Conservation (phyloP, 2,797 vertebrate genomes). For the Aplochiton taeniatus region DNA sequence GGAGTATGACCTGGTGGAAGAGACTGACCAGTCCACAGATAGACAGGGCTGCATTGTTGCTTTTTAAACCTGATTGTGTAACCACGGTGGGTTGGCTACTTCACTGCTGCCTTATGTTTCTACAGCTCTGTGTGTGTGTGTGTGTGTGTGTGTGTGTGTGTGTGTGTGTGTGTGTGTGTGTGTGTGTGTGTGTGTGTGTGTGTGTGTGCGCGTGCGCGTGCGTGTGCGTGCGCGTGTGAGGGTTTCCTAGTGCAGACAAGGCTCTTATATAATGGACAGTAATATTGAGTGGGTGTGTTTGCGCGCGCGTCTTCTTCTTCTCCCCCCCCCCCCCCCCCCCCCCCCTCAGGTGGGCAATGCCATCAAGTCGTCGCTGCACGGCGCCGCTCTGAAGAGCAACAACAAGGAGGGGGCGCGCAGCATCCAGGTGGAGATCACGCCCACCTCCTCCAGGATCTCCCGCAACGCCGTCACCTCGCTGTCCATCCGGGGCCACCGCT, state of each 20-base stretch:
- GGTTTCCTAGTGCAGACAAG: background rate
- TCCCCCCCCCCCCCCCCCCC: background rate
- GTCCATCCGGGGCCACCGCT: constrained; percentile 96
- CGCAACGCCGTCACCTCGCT: constrained; percentile 97
- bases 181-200: too few relatives aligned
- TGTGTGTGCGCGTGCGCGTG: too few relatives aligned
- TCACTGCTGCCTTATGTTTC: too few relatives aligned
- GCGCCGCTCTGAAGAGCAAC: constrained; percentile 88
- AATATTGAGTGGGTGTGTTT: background rate
- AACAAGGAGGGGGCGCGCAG: constrained; percentile 89
- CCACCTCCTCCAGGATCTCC: constrained; percentile 94
- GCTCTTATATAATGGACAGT: background rate
- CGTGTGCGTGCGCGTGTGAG: constrained; percentile 4
- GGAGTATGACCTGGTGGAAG: too few relatives aligned
- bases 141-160: too few relatives aligned
- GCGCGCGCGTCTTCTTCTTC: constrained; percentile 5
- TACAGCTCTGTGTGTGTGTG: too few relatives aligned
- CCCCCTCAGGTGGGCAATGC: constrained; percentile 91
- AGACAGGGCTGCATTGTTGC: too few relatives aligned
- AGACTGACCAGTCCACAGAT: too few relatives aligned
- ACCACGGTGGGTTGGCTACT: too few relatives aligned
- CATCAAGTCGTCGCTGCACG: constrained; percentile 91
- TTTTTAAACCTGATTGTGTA: too few relatives aligned
- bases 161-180: too few relatives aligned
- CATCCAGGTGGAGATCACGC: constrained; percentile 98